Evolutionary conservation across 2,797 vertebrate species (phyloP).

Genomic region (Myotis myotis): DNA sequence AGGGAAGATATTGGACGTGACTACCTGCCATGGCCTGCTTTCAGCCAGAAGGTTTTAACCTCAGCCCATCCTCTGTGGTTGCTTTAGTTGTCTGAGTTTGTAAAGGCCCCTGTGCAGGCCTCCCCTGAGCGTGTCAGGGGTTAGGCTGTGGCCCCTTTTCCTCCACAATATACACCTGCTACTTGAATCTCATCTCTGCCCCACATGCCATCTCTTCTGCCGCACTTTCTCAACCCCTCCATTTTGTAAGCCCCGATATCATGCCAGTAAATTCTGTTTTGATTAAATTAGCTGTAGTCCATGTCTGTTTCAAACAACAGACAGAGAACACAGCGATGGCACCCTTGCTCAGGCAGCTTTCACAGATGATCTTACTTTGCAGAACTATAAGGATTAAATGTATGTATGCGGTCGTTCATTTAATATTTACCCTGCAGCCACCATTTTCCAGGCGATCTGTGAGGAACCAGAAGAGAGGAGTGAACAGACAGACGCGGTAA

Average conservation of each 20-base stretch:
- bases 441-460: neutral
- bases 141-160: neutral
- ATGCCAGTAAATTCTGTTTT: slow-evolving; percentile 1
- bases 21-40: neutral
- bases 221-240: neutral
- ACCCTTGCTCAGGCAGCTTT: neutral
- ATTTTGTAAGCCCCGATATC: neutral
- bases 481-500: neutral
- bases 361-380: neutral
- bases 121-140: neutral
- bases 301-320: slow-evolving; percentile 37
- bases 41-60: neutral
- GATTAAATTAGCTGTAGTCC: neutral
- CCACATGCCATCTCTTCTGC: neutral
- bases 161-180: neutral
- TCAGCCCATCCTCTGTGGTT: neutral
- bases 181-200: neutral
- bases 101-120: neutral
- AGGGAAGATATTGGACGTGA: neutral
- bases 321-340: neutral
- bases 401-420: neutral
- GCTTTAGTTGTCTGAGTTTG: neutral
- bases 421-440: neutral
- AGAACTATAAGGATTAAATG: neutral
- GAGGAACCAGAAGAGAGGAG: neutral